Base-by-base conservation (phyloP, 2,113 vertebrate species). In the Pollachius pollachius region DNA sequence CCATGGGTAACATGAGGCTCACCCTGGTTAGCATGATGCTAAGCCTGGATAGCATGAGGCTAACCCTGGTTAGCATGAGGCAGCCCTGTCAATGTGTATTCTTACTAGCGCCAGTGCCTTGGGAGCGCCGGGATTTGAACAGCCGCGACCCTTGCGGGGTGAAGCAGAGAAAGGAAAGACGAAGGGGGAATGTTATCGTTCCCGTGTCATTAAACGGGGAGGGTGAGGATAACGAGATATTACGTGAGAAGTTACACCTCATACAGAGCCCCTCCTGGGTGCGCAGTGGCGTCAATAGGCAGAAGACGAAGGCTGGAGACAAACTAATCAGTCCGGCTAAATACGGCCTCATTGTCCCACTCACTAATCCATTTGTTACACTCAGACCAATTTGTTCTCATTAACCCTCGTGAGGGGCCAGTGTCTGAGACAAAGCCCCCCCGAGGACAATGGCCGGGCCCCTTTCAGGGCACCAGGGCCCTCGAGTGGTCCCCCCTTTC, bases 321-420 rank as follows among this genome's bases (percentile, higher is more conserved):
- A 67, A 19, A 71, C 74, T 54, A 82, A 82, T 68, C 69, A 74
- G 85, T 80, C 82, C 79, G 37, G 71, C 52, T 86, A 92, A 87
- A 93, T 90, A 76, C 67, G 88, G 84, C 89, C 81, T 96, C 37
- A 6, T 94, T 93, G 93, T 95, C 87, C 91, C 65, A 65, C 76
- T 91, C 87, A 89, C 90, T 92, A 94, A 94, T 84, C 88, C 92
- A 90, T 95, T 94, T 94, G 92, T 94, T 91, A 91, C 90, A 93
- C 93, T 90, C 92, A 87, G 92, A 87, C 86, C 93, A 96, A 96
- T 95, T 96, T 96, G 95, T 91, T 93, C 91, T 95, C 92, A 96
- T 96, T 96, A 96, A 96, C 94, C 95, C 94, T 92, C 93, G 93
- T 93, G 90, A 95, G 89, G 92, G 94, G 88, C 88, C 88, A 79